phyloP scores from a whole-genome alignment of 2,888 invertebrate genomes.

The Notodonta ziczac region DNA sequence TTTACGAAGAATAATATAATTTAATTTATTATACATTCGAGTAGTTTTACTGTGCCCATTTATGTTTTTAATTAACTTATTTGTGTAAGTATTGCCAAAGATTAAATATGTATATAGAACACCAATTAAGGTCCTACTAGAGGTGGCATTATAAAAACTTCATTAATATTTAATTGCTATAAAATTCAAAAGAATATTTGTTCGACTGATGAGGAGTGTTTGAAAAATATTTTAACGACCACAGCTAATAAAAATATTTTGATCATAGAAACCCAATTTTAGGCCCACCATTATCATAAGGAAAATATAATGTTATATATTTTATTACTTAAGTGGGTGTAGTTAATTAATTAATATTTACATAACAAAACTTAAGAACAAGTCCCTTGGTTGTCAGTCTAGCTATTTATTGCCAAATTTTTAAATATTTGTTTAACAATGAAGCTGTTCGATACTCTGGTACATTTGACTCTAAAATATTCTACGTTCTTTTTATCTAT shows the following conservation, averaged over 20 bases:
- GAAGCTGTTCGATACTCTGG: too few species aligned
- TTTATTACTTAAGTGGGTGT: too few species aligned
- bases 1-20: neutral
- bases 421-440: too few species aligned
- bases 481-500: too few species aligned
- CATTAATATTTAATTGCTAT: slow-evolving; percentile 5
- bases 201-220: neutral
- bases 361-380: too few species aligned
- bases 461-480: too few species aligned
- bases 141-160: neutral
- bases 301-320: neutral
- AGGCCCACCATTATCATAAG: neutral
- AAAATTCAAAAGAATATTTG: neutral
- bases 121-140: neutral
- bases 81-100: neutral
- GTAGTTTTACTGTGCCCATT: slow-evolving; percentile 1
- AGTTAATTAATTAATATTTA: too few species aligned
- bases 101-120: slow-evolving; percentile 4
- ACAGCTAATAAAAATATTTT: neutral
- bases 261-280: neutral
- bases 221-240: neutral
- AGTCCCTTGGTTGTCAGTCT: too few species aligned
- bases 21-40: neutral
- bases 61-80: slow-evolving; percentile 2
- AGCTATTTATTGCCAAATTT: too few species aligned